Evolutionary conservation across 2,113 vertebrate genomes (phyloP), one percentile per base, ranked within the genome.

Genomic region (Cinclus cinclus): DNA sequence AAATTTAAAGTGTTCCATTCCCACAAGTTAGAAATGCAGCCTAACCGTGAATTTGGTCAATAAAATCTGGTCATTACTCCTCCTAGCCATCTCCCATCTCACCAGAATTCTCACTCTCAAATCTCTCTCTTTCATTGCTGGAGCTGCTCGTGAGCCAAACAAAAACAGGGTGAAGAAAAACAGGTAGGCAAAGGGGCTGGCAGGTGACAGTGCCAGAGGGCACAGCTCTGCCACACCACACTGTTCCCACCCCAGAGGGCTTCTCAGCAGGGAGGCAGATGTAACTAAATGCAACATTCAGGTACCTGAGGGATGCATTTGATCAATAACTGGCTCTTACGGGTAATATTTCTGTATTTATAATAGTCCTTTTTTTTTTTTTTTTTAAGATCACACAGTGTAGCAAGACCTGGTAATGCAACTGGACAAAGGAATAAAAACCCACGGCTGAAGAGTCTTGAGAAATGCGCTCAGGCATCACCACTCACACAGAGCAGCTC

Each of bases 121-220:
- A 25, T 25, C 13, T 25, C 21, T 44, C n/a, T 25, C 15, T 39
- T 10, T 11, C 11, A 9, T 5, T 31, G 37, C 58, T 65, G n/a
- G 59, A 69, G 30, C 39, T 42, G 44, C 44, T n/a, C 8, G 11
- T 0, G 10, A 63, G 17, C 15, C 16, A 52, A 39, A 84, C 9
- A 1, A 62, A 55, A 59, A 47, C 21, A 17, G 0, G 4, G 41
- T n/a, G 35, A 37, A 37, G 35, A 37, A 37, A 37, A 37, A 37
- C 7, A 35, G 0, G 1, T 0, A 42, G 71, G 19, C 37, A 37
- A 20, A 53, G 50, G 44, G 30, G n/a, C 11, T 77, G 2, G 1
- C 41, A 27, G 20, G 25, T 2, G 47, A 21, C 62, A 59, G 42
- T 4, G 37, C 10, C 42, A 49, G 22, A 69, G n/a, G n/a, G 9